A percentile compares a stretch with the other conserved stretches of the same genome.
These are phyloP conservation scores for Conus canariensis DNA, from an alignment of 2,888 invertebrate species.

Conservation along the genomic window DNA sequence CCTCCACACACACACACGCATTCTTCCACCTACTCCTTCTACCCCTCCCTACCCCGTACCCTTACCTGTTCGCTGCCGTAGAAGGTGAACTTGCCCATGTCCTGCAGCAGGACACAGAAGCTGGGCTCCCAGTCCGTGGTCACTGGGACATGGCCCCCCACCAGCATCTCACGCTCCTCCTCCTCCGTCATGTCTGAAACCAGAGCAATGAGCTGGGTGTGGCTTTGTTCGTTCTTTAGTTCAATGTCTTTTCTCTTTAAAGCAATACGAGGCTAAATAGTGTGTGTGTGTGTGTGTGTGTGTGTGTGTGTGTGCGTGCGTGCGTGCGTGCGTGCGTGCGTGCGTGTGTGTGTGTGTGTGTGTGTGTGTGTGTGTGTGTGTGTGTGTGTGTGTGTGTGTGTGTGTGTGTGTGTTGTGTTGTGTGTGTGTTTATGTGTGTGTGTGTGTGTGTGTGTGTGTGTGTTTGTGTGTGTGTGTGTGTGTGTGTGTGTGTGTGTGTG, in stretches of 20 bases:
- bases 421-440: too few relatives aligned
- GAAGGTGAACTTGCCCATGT: constrained; percentile 29
- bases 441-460: too few relatives aligned
- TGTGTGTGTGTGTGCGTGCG: too few relatives aligned
- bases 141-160: neutral
- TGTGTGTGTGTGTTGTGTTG: too few relatives aligned
- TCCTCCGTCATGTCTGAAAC: neutral
- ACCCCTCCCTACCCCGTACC: neutral
- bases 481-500: too few relatives aligned
- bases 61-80: constrained; percentile 10
- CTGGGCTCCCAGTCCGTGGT: neutral
- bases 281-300: too few relatives aligned
- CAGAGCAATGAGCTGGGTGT: neutral
- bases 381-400: too few relatives aligned
- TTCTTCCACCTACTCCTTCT: neutral
- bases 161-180: neutral
- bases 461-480: too few relatives aligned
- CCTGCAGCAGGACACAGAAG: constrained; percentile 18
- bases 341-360: too few relatives aligned
- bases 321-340: too few relatives aligned
- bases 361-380: too few relatives aligned
- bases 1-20: neutral
- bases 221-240: neutral
- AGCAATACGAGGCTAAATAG: too few relatives aligned
- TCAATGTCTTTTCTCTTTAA: neutral